These are phyloP conservation scores for Cecropterus lyciades DNA, from an alignment of 1,140 invertebrate genomes.

Conservation along the genomic window DNA sequence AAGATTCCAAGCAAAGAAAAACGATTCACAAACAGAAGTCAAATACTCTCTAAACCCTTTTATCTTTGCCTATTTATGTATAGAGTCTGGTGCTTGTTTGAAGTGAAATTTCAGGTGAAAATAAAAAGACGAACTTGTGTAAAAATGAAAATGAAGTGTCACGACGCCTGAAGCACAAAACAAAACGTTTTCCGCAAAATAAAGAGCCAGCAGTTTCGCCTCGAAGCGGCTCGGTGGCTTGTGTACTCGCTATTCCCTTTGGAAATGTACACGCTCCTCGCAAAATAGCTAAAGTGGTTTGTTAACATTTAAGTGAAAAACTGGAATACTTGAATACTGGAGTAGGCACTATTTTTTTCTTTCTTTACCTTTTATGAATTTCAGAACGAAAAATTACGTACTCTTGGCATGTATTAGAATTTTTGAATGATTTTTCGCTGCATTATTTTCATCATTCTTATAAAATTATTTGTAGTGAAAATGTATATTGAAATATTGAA, in stretches of 20 bases:
- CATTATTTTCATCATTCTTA: no score
- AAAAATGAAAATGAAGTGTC: neutral
- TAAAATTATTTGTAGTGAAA: no score
- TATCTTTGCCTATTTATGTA: no score
- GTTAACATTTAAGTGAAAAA: conserved; percentile 12
- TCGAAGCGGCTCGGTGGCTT: conserved; percentile 1
- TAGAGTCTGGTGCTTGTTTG: no score
- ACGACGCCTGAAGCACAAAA: neutral
- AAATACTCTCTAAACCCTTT: no score
- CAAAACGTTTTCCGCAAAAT: neutral
- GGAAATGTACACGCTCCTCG: neutral
- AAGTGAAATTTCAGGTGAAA: no score
- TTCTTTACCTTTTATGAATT: neutral
- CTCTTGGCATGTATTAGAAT: no score
- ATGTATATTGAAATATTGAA: no score
- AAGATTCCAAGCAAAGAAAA: no score
- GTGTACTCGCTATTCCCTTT: conserved; percentile 7
- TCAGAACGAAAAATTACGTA: neutral
- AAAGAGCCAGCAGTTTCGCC: neutral
- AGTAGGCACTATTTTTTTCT: neutral
- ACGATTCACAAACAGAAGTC: no score
- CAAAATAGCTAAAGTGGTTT: neutral
- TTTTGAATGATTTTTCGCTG: no score
- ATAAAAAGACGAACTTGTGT: neutral
- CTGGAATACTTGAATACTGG: neutral